Base-by-base conservation (phyloP, 2,113 vertebrate genomes). In the Mormyrus lacerda region DNA sequence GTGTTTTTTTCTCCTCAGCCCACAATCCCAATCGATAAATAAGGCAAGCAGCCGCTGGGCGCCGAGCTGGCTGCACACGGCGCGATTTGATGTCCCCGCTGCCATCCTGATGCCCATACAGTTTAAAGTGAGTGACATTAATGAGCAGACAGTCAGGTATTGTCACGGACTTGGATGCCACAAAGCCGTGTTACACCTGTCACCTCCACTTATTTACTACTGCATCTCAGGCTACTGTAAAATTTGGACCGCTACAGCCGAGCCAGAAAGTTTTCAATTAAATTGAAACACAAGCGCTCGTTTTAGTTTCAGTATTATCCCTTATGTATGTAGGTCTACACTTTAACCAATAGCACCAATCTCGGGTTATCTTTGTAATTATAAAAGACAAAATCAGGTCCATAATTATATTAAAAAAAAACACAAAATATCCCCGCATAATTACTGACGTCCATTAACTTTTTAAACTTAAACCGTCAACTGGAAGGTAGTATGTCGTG, bases 111-210 rank as follows among this genome's bases (percentile, higher is more conserved):
- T 3, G 73, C 42, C 73, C 4, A 79, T 79, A 79, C 35, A 79
- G 73, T 42, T 79, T 79, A 39, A 79, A 79, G 73, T 79, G 73
- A 79, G 73, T 79, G 73, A 79, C 73, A 42, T 79, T 35, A 79
- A 42, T 79, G 35, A 79, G 73, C 17, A 79, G 73, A 79, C 73
- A 17, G 73, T 39, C 73, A 79, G 69, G 27, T 19, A 19, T 39
- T 76, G 69, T 76, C 69, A 76, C 31, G 35, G 11, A 76, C 31
- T 76, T 15, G 31, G 27, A 17, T 35, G 69, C 31, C 31, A 15
- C 69, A 39, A 39, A 76, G 35, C 35, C 3, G 73, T 7, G 31
- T 42, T 19, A 8, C 35, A 42, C 31, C 73, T 79, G 73, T 42
- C 73, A 79, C 31, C 73, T 42, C 73, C 35, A 4, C 73, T 79